Base-by-base conservation (phyloP, 1,140 invertebrate species). In the Archegozetes longisetosus region DNA sequence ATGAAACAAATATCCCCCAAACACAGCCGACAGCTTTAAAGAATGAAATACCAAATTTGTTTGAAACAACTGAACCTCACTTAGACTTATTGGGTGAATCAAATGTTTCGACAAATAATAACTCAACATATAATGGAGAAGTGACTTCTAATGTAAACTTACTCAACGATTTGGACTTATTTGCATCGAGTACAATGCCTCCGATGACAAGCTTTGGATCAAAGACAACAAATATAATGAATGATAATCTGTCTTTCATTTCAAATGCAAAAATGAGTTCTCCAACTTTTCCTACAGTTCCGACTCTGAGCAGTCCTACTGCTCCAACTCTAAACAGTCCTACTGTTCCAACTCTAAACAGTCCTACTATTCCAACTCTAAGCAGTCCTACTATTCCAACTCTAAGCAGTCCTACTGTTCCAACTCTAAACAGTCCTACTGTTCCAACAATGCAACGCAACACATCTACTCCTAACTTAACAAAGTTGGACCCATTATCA, bases 381-480 rank as follows among this genome's bases (percentile, higher is more conserved):
- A n/a, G n/a, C n/a, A n/a, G n/a, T 9, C 6, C 32, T 40, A 9
- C 32, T 40, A 17, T 40, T 6, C 32, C 32, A 17, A 40, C 32
- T 9, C 32, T 40, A 50, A 9, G 6, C 17, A 6, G 6, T 9
- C 6, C 32, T 40, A 9, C 32, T 40, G 32, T 40, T 6, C 32
- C 32, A 17, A 40, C 32, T 9, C 32, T 40, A 50, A 49, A n/a
- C 24, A 51, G 54, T 61, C 32, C n/a, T 47, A 28, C 52, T 53
- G 14, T 50, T 20, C 58, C 52, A 48, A 40, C 27, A 27, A 75
- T 80, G 9, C 77, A 77, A 1, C 67, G 78, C 25, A 80, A 80
- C 67, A 72, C 77, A 6, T 79, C 77, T 56, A 77, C 78, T 24
- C 78, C 79, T 1, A 80, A 80, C 68, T 75, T 80, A 17, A 72